phyloP scores from a whole-genome alignment of 2,113 vertebrate species.

The Ictalurus furcatus region DNA sequence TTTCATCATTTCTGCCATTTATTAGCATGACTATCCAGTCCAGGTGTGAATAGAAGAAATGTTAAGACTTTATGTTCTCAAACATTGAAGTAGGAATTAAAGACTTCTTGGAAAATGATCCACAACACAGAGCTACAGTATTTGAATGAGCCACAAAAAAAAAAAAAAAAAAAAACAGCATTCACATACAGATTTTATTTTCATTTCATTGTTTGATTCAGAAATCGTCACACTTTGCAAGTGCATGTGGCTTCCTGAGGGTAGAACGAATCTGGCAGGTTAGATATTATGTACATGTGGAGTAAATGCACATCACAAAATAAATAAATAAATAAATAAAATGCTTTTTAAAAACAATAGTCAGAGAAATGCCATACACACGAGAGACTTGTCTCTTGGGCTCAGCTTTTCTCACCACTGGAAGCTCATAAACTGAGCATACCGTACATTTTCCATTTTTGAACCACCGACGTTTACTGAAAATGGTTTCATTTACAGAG shows the following conservation, averaged over 20 bases:
- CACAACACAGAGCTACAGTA: background rate
- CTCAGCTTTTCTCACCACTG: slow-evolving; percentile 16
- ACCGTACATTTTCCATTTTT: slow-evolving; percentile 2
- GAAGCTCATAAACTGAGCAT: slow-evolving; percentile 15
- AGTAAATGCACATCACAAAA: slow-evolving; percentile 54
- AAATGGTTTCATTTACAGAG: slow-evolving; percentile 36
- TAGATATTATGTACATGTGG: slow-evolving; percentile 64
- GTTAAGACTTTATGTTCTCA: background rate
- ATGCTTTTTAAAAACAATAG: slow-evolving; percentile 18
- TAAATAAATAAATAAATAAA: slow-evolving; percentile 39
- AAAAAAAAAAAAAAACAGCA: slow-evolving; percentile 15
- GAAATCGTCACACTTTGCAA: slow-evolving; percentile 67
- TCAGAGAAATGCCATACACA: slow-evolving; percentile 23
- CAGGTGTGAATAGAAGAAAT: background rate
- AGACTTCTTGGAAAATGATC: background rate
- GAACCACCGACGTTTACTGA: slow-evolving; percentile 27
- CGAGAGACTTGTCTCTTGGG: slow-evolving; percentile 7
- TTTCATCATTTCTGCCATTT: background rate
- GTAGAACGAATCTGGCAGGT: slow-evolving; percentile 71
- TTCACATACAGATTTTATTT: slow-evolving; percentile 79
- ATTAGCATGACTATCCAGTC: background rate
- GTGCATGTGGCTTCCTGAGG: slow-evolving; percentile 76
- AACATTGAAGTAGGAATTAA: background rate
- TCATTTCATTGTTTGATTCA: slow-evolving; percentile 73
- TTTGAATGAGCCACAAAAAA: background rate